These are phyloP conservation scores for Himalopsyche japonica DNA, from an alignment of 2,888 invertebrate species.

Conservation along the genomic window DNA sequence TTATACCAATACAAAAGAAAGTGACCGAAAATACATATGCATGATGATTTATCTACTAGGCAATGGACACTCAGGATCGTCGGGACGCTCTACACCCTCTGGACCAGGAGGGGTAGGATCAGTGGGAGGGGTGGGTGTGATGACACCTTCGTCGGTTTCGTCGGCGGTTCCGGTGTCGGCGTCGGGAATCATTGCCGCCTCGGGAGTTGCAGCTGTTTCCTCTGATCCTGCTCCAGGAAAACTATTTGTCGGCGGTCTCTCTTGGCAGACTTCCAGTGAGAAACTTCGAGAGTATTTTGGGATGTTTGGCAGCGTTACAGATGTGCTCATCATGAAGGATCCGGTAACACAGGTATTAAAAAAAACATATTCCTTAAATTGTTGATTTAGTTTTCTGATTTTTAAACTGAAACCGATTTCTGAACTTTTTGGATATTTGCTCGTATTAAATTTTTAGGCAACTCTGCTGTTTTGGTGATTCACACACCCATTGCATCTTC, in stretches of 20 bases:
- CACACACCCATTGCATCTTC: too few relatives aligned
- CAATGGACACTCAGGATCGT: conserved; percentile 66
- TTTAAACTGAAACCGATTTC: too few relatives aligned
- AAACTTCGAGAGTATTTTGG: conserved; percentile 91
- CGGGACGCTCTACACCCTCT: conserved; percentile 74
- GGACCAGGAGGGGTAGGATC: conserved; percentile 48
- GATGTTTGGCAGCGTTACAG: conserved; percentile 89
- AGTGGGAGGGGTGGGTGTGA: conserved; percentile 33
- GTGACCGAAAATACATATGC: not conserved
- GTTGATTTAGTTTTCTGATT: not conserved
- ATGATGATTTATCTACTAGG: conserved; percentile 42
- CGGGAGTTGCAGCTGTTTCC: conserved; percentile 51
- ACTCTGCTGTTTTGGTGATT: too few relatives aligned
- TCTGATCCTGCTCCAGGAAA: conserved; percentile 80
- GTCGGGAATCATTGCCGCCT: conserved; percentile 49
- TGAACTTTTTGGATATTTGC: too few relatives aligned
- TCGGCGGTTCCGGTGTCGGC: conserved; percentile 54
- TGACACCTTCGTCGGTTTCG: conserved; percentile 49
- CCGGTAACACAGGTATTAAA: conserved; percentile 81
- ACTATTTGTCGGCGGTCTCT: conserved; percentile 87
- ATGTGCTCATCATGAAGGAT: conserved; percentile 93
- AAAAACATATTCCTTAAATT: not conserved
- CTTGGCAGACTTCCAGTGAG: conserved; percentile 92
- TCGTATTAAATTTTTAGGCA: too few relatives aligned
- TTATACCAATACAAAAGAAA: too few relatives aligned